These are phyloP conservation scores for Nasonia oneida DNA, from an alignment of 2,888 invertebrate species.

Conservation along the genomic window DNA sequence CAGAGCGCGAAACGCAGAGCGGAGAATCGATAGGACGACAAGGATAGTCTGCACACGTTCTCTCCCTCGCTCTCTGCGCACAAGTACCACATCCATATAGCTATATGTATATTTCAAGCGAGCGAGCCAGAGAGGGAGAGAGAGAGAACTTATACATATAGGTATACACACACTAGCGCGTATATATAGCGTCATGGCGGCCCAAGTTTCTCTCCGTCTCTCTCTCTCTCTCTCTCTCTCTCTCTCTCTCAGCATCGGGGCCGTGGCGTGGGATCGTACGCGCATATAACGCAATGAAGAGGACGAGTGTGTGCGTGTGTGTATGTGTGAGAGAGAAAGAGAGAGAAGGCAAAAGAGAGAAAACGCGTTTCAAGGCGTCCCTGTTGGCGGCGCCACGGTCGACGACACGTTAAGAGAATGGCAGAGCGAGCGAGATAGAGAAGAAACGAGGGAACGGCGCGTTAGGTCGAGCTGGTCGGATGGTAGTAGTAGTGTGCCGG, in stretches of 20 bases:
- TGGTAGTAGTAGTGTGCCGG: constrained; percentile 45
- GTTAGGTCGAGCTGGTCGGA: constrained; percentile 39
- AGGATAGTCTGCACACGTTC: constrained; percentile 43
- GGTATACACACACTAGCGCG: constrained; percentile 17
- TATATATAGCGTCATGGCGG: constrained; percentile 50
- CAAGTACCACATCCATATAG: constrained; percentile 42
- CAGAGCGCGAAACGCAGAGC: constrained; percentile 27
- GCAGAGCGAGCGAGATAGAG: constrained; percentile 55
- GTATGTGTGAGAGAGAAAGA: constrained; percentile 17
- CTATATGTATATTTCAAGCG: constrained; percentile 45
- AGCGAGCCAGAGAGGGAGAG: constrained; percentile 20
- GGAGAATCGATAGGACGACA: constrained; percentile 61
- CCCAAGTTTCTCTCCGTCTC: constrained; percentile 60
- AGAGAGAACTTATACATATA: neutral
- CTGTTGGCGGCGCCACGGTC: constrained; percentile 66
- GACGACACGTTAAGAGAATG: constrained; percentile 59
- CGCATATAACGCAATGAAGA: constrained; percentile 53
- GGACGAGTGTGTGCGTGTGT: constrained; percentile 25
- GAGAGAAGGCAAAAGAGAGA: constrained; percentile 34
- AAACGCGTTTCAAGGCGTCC: constrained; percentile 64
- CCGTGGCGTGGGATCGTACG: constrained; percentile 61
- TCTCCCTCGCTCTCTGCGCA: neutral
- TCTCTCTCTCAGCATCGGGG: constrained; percentile 55
- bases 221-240: constrained; percentile 52
- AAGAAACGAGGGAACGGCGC: constrained; percentile 37